phyloP scores from a whole-genome alignment of 2,113 vertebrate genomes.

The Charadrius vociferus region DNA sequence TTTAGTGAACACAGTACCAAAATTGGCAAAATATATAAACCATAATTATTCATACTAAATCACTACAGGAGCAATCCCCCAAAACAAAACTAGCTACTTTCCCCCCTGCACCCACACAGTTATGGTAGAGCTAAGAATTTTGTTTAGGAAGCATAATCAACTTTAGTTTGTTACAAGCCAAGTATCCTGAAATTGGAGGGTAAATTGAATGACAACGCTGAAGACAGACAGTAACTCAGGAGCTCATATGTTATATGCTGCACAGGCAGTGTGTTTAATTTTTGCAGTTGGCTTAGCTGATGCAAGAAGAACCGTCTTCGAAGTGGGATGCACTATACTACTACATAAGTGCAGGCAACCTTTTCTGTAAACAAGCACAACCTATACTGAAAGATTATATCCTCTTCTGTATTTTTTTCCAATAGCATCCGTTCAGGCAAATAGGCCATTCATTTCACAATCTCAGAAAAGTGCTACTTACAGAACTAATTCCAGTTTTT shows the following conservation, averaged over 20 bases:
- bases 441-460: not conserved
- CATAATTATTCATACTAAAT: not conserved
- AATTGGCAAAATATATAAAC: not conserved
- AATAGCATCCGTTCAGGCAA: not conserved
- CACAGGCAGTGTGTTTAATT: not conserved
- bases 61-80: not conserved
- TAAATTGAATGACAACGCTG: not conserved
- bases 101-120: rapidly evolving
- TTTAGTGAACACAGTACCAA: not conserved
- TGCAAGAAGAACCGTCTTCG: not conserved
- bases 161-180: not conserved
- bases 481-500: not conserved
- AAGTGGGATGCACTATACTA: not conserved
- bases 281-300: not conserved
- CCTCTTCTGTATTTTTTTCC: not conserved
- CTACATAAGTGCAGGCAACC: not conserved
- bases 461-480: not conserved
- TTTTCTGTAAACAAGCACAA: not conserved
- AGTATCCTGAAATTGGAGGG: not conserved
- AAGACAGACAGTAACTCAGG: not conserved
- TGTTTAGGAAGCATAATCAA: not conserved
- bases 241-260: not conserved
- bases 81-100: not conserved
- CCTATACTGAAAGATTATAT: not conserved
- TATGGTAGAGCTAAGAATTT: not conserved